Base-by-base conservation (phyloP, 1,140 invertebrate species). In the Sarcophaga peregrina region DNA sequence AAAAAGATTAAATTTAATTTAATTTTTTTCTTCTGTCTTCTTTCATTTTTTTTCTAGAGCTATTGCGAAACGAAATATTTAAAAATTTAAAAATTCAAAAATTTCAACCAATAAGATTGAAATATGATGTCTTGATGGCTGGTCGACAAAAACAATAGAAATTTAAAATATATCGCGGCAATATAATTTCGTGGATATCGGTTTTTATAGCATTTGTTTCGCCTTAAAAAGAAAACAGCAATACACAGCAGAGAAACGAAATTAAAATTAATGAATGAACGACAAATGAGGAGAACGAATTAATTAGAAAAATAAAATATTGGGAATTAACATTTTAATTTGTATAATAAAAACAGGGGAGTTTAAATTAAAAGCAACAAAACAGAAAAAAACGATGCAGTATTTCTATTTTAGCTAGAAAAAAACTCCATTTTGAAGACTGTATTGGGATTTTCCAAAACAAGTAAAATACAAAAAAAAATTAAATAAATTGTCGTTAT, bases 381-480 rank as follows among this genome's bases (percentile, higher is more conserved):
- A n/a, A n/a, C 15, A 13, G 5, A n/a, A 58, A 58, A 58, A 58
- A 13, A 13, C 13, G 54, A 58, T 58, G 54, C 54, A 58, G 15
- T 37, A 37, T 58, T 58, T 58, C 15, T 58, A 13, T 58, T 58
- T 58, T n/a, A 58, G 15, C n/a, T 15, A 37, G 25, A 37, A 58
- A 58, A 58, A n/a, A n/a, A 58, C 54, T 58, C 54, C 54, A 58
- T 58, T 58, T 58, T 58, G 7, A 15, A 58, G n/a, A 58, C n/a
- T 58, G 15, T n/a, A 58, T 7, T 58, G 54, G 54, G 54, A 58
- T 58, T 58, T 58, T 58, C 54, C 13, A 4, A 58, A 58, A 58
- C 5, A n/a, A 58, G 15, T 58, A 58, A 58, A 15, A 15, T 58
- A 15, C 13, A 58, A 58, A 58, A 10, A 58, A 58, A 5, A 15